Base-by-base conservation (phyloP, 2,113 vertebrate species). In the Psephotus haematonotus region DNA sequence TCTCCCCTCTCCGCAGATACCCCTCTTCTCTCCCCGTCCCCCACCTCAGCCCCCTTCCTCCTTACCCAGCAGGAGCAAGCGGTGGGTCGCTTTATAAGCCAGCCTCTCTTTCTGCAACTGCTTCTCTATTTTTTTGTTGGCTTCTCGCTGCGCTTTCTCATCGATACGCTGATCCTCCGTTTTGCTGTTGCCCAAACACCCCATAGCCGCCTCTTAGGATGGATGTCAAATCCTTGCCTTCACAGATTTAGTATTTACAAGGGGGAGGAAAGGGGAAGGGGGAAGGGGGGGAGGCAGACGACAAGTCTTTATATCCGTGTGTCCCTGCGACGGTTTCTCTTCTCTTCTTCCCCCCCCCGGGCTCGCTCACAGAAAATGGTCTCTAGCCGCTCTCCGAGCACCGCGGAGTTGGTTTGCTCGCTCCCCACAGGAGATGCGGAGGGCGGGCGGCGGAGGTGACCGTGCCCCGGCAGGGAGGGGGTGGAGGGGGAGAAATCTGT, bases 71-170 rank as follows among this genome's bases (percentile, higher is more conserved):
- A 99, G 98, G 90, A 99, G 98, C 94, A 99, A 99, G 96, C 99
- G 99, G 97, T 99, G 99, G 75, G 99, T 99, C 86, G 99, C 99
- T 98, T 99, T 99, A 93, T 99, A 99, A 68, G 99, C 99, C 96
- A 99, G 98, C 96, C 99, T 98, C 94, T 99, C 99, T 97, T 99
- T 99, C 97, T 99, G 99, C 97, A 99, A 95, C 98, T 99, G 99
- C 97, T 99, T 99, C 97, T 99, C 99, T 95, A 99, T 99, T 98
- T 99, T 99, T 98, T 99, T 99, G 99, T 99, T 99, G 97, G 99
- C 98, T 98, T 99, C 99, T 97, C 99, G 98, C 95, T 99, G 99
- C 92, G 99, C 98, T 97, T 99, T 99, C 97, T 99, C 99, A 97
- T 99, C 99, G 97, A 99, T 99, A 98, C 99, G 99, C 98, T 99